Percentiles rank a stretch among this genome's conserved stretches.
Conservation (phyloP, 2,113 vertebrate species). For the Nannospalax galili region DNA sequence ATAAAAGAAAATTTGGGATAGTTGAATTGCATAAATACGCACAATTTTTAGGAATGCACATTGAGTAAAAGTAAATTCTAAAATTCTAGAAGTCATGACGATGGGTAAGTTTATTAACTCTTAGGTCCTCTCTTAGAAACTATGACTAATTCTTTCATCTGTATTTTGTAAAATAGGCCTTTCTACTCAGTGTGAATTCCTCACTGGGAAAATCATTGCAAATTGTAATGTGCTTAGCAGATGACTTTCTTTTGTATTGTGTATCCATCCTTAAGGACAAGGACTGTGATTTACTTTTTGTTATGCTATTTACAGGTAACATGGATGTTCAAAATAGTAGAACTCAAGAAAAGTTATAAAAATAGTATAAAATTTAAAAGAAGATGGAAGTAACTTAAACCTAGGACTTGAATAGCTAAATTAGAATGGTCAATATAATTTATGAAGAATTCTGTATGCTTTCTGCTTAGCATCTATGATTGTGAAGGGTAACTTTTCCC, state of each 20-base stretch:
- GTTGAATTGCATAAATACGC: background rate
- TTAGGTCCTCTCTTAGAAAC: background rate
- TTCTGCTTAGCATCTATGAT: background rate
- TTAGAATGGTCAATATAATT: constrained; percentile 23
- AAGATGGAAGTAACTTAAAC: background rate
- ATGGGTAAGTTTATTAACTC: background rate
- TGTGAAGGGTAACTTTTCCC: background rate
- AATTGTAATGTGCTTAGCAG: constrained; percentile 7
- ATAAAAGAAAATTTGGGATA: background rate
- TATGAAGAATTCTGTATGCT: background rate
- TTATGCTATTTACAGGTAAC: background rate
- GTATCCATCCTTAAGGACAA: background rate
- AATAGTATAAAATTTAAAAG: background rate
- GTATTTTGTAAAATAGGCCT: background rate
- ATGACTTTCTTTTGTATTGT: background rate
- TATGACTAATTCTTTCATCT: background rate
- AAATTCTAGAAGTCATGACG: background rate
- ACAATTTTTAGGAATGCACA: background rate
- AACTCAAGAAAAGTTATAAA: background rate
- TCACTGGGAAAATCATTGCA: constrained; percentile 8
- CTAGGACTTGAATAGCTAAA: background rate
- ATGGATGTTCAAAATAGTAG: background rate
- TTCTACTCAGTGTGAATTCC: background rate
- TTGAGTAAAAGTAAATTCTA: background rate
- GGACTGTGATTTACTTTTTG: background rate